Evolutionary conservation across 2,113 vertebrate genomes (phyloP), one percentile per base, ranked within the genome.

Genomic region (Pantherophis guttatus): DNA sequence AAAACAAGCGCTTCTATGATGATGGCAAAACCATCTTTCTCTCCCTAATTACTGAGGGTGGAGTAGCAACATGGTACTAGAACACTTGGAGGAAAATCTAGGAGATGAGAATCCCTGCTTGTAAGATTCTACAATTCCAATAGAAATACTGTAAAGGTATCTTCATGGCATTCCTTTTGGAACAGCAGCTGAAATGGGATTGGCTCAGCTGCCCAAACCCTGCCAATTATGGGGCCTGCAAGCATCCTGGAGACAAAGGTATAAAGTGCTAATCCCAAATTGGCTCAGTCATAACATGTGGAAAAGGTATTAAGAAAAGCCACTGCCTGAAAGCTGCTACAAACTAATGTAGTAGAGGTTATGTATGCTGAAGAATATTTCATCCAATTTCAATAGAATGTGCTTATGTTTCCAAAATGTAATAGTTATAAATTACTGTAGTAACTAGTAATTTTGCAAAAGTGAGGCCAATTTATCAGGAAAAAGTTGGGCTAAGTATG

Each of bases 241-340:
- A 81, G 15, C 7, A 39, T 81, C 7, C 2, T 39, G 70, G 70
- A 81, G 70, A 81, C 70, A 81, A 81, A 81, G 70, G 7, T 81
- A 39, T 81, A 19, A 8, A 1, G 33, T 81, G 70, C 70, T 75
- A 39, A 75, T 75, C n/a, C 15, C 7, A 81, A 39, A 39, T 39
- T 39, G 17, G 7, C 70, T 81, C 33, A 81, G 70, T 9, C 17
- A 33, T 39, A 39, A 39, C 39, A 44, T 44, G 70, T 39, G 70
- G 33, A 39, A 81, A 19, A 17, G 7, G 15, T 75, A 75, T 75
- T 75, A 75, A 13, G 89, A 88, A 86, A 0, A 0, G 21, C 26
- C 70, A 15, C 91, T 0, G 17, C 54, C 15, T 85, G 90, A 58
- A 93, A 58, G 15, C 0, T 92, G 39, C 23, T 33, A 17, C 2